A percentile compares a stretch with the other conserved stretches of the same genome.
phyloP scores from a whole-genome alignment of 2,888 invertebrate species.

The Aphodius granarius region DNA sequence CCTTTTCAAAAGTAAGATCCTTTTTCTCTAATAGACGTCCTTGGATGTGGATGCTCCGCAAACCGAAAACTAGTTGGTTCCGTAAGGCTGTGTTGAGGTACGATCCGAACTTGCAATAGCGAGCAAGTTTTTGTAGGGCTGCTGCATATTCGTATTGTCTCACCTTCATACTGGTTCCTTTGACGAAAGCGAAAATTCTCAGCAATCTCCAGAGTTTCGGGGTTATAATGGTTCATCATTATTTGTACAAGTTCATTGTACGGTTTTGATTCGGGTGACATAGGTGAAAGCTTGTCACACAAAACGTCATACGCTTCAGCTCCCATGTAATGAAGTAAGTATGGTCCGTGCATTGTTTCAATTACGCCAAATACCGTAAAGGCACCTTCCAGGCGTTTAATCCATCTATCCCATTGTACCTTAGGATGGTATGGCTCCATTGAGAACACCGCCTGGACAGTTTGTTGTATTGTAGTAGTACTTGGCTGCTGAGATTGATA shows the following conservation, averaged over 20 bases:
- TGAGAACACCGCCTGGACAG: no score
- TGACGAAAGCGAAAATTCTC: slow-evolving; percentile 8
- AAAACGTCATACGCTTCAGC: slow-evolving; percentile 23
- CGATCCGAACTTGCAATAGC: slow-evolving; percentile 24
- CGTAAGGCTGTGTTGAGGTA: slow-evolving; percentile 23
- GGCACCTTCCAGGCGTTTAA: no score
- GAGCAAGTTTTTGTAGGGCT: slow-evolving; percentile 23
- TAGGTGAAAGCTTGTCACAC: slow-evolving; percentile 29
- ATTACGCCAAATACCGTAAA: slow-evolving; percentile 22
- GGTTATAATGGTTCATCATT: no score
- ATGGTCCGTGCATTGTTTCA: slow-evolving; percentile 1
- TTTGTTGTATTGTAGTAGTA: no score
- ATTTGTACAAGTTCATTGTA: no score
- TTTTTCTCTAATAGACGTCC: slow-evolving; percentile 17
- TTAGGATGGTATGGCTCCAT: no score
- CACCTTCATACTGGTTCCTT: not conserved
- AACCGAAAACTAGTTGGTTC: slow-evolving; percentile 29
- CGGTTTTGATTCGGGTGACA: not conserved
- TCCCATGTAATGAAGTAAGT: slow-evolving; percentile 27
- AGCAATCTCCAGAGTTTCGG: slow-evolving; percentile 1
- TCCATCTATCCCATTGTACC: no score
- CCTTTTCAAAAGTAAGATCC: slow-evolving; percentile 23
- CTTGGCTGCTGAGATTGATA: no score
- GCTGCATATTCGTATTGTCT: slow-evolving; percentile 5
- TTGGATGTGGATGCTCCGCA: slow-evolving; percentile 19